Base-by-base conservation (phyloP, 2,113 vertebrate species). In the Rhinoderma darwinii region DNA sequence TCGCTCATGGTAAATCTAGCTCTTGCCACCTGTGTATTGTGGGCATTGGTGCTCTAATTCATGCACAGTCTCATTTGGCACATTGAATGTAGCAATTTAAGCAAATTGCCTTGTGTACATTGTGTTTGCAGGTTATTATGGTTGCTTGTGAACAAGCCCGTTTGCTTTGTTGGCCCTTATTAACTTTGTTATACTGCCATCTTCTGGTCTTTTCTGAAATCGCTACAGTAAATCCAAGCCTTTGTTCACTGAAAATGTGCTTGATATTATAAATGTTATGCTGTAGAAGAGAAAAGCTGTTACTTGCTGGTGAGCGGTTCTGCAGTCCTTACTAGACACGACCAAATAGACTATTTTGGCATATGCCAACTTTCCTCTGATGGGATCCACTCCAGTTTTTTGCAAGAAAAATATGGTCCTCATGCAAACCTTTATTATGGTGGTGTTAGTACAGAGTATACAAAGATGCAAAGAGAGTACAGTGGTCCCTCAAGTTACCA, bases 201-300 rank as follows among this genome's bases (percentile, higher is more conserved):
- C 79, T 43, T 18, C 79, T 63, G 79, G 56, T 44, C 25, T 20
- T 30, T n/a, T 59, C 22, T 5, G 11, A n/a, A 39, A 59, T 56
- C 1, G 10, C 32, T 7, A 10, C 3, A 8, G 30, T 43, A 44
- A 82, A 12, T 61, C 22, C 30, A 32, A 20, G 22, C 50, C 20
- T 73, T 84, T 84, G 51, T 84, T 54, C 32, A 47, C 7, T 37
- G 30, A 72, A 35, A 72, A 72, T 12, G 68, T 72, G 37, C 37
- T 72, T 37, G 22, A 9, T 11, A 25, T 72, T 9, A 18, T 56
- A 56, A 22, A 56, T 9, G 54, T n/a, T n/a, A n/a, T 35, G 27
- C 1, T 32, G 0, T 61, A 15, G 3, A 66, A 3, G 10, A 66
- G 22, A 32, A 35, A 63, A 8, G 25, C 56, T n/a, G 0, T n/a